Conservation (phyloP, 2,113 vertebrate species). For the Falcunculus frontatus region DNA sequence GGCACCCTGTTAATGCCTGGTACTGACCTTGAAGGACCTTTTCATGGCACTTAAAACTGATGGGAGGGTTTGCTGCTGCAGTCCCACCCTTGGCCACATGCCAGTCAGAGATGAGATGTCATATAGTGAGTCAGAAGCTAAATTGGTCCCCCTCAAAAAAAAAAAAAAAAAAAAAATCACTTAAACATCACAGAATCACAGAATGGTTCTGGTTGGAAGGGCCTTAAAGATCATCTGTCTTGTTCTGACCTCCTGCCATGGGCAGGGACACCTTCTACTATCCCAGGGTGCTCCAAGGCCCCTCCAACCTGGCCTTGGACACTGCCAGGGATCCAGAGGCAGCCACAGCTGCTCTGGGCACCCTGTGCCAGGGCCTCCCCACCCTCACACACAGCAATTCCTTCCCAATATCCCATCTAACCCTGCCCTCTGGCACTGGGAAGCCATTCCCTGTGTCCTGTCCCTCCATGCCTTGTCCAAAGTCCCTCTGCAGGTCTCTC, state of each 20-base stretch:
- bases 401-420: background rate
- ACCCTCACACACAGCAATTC: fast-evolving
- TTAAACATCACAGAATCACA: background rate
- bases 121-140: background rate
- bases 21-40: background rate
- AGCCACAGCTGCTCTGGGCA: background rate
- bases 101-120: background rate
- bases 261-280: background rate
- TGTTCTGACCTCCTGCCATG: fast-evolving
- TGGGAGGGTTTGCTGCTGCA: background rate
- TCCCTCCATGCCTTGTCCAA: fast-evolving
- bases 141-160: background rate
- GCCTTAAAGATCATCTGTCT: background rate
- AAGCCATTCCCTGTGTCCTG: fast-evolving
- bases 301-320: fast-evolving
- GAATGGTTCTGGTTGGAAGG: background rate
- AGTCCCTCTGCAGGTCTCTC: background rate
- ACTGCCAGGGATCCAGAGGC: background rate
- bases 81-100: background rate
- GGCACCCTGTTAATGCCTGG: background rate
- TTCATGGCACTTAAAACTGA: background rate
- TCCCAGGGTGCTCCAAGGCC: background rate
- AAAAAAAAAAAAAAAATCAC: background rate
- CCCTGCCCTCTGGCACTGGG: background rate
- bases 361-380: fast-evolving